phyloP scores from a whole-genome alignment of 2,797 vertebrate genomes.

The Loris lydekkerianus region DNA sequence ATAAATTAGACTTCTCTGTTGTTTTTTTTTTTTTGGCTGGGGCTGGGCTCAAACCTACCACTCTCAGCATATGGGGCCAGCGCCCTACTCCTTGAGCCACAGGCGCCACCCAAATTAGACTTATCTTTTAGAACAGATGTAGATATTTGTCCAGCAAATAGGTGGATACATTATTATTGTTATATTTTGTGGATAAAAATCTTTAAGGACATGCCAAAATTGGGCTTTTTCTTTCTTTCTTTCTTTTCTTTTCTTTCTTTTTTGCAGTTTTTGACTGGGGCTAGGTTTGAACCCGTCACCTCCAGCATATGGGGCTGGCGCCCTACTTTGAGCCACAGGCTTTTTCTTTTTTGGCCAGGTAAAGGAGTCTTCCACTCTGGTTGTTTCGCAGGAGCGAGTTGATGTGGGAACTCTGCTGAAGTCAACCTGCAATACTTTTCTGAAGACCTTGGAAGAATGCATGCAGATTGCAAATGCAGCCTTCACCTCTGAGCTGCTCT shows the following conservation, averaged over 20 bases:
- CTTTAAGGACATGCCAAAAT: background rate
- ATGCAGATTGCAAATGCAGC: conserved; percentile 98
- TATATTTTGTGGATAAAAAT: background rate
- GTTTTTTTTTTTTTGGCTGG: no score
- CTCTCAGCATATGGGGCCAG: no score
- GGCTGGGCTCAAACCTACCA: no score
- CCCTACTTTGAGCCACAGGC: background rate
- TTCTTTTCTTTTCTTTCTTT: no score
- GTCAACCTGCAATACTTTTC: conserved; percentile 97
- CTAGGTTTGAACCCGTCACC: no score
- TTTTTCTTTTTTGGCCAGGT: conserved; percentile 39
- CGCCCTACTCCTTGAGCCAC: no score
- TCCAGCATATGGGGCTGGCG: no score
- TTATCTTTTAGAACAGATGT: background rate
- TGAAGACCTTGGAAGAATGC: conserved; percentile 98
- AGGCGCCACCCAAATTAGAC: background rate
- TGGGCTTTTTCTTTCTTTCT: background rate
- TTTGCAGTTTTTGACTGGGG: no score
- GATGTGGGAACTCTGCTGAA: conserved; percentile 95
- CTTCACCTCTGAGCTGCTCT: conserved; percentile 93
- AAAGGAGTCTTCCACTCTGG: conserved; percentile 65
- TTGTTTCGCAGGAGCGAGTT: conserved; percentile 87
- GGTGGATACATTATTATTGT: background rate
- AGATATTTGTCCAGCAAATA: background rate
- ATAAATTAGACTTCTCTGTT: background rate